Evolutionary conservation across 2,888 invertebrate genomes (phyloP).

Genomic region (Macrosiphum euphorbiae): DNA sequence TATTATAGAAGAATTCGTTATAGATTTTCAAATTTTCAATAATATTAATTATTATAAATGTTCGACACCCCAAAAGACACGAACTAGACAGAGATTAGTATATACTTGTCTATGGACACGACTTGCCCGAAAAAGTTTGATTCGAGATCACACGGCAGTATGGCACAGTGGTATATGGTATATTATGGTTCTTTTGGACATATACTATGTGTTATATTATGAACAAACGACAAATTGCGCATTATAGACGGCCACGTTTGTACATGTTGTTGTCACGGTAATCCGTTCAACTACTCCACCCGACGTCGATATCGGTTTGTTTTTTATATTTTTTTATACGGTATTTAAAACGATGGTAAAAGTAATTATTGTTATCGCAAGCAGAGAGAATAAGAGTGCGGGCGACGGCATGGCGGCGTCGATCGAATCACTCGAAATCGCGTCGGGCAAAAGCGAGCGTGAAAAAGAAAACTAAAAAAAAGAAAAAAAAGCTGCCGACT

Average conservation of each 20-base stretch:
- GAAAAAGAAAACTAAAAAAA: not conserved
- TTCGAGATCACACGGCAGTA: not conserved
- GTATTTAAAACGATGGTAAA: not conserved
- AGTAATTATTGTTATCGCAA: not conserved
- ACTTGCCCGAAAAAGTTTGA: not conserved
- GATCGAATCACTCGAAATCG: not conserved
- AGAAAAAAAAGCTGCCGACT: slow-evolving; percentile 9
- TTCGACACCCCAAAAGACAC: too few species aligned
- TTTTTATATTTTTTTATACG: not conserved
- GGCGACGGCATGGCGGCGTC: not conserved
- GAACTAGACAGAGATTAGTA: too few species aligned
- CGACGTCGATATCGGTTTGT: not conserved
- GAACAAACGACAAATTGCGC: not conserved
- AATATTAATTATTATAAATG: too few species aligned
- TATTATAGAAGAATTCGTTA: not conserved
- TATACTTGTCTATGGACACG: too few species aligned
- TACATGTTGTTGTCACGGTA: not conserved
- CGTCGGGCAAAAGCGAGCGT: not conserved
- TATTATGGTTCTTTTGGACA: not conserved
- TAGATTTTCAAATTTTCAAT: too few species aligned
- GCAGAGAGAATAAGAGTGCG: not conserved
- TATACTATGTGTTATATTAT: not conserved
- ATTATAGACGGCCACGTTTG: not conserved
- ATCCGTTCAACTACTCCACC: too few species aligned
- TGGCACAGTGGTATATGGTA: too few species aligned